Base-by-base conservation (phyloP, 2,797 vertebrate species). In the Leptatherina wallacei region DNA sequence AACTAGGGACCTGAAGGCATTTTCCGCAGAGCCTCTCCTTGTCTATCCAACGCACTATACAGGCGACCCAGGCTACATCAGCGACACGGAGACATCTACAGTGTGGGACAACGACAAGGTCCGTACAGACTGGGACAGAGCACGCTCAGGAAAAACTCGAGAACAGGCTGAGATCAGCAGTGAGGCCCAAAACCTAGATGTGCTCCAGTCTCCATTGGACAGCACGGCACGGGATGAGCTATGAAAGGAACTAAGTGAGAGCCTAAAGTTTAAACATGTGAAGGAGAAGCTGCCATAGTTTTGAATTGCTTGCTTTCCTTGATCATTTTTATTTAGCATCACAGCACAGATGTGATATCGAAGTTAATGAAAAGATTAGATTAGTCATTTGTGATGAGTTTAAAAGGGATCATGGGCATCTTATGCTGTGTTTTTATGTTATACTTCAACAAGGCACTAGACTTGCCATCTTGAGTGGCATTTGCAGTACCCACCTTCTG, bases 21-120 rank as follows among this genome's bases (percentile, higher is more conserved):
- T 97, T 80, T 98, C 97, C 0, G 96, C 94, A 0, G 97, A 98
- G 91, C 97, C 97, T 2, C 94, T 98, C 16, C 94, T 98, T 0
- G 89, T 98, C n/a, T 98, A 93, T 77, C 97, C 97, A 3, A 96
- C 96, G 0, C 97, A 98, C 85, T 98, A 98, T 89, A 98, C 96
- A 0, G 97, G 97, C 0, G 97, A 98, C 2, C 49, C 89, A 0
- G 97, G 97, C 1, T 98, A 98, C 61, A 89, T 98, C 81, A 98
- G 97, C 0, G 97, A 98, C 93, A 98, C 97, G 0, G 97, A 98
- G 87, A 98, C 97, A 42, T 98, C 97, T 5, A 96, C 96, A 0
- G 92, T 97, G 40, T 98, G 97, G 97, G 94, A 97, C 92, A 95
- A 97, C 0, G 96, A 97, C 38, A 92, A 85, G 0, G 66, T 96